These are phyloP conservation scores for Ganaspis brasiliensis DNA, from an alignment of 2,888 invertebrate species.

Conservation along the genomic window DNA sequence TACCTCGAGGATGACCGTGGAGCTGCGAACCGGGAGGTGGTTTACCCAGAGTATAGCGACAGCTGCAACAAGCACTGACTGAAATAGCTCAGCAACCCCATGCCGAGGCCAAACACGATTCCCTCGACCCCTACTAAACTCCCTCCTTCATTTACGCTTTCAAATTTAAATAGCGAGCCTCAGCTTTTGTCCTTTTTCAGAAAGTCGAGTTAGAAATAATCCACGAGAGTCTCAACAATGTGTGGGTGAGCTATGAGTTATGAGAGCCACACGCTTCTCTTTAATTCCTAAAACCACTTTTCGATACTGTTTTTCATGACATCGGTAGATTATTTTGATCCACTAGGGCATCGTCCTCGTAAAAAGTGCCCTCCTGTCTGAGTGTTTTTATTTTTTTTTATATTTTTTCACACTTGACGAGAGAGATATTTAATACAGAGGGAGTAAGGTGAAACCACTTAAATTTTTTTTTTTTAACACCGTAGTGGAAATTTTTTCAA, in stretches of 20 bases:
- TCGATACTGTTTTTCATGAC: slow-evolving; percentile 5
- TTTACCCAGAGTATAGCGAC: slow-evolving; percentile 59
- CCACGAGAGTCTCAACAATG: neutral
- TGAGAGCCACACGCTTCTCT: slow-evolving; percentile 14
- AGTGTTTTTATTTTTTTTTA: slow-evolving; percentile 21
- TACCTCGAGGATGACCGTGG: slow-evolving; percentile 58
- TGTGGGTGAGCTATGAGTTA: slow-evolving; percentile 12
- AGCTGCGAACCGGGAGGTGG: slow-evolving; percentile 61
- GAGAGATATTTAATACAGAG: slow-evolving; percentile 19
- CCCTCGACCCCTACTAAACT: slow-evolving; percentile 46
- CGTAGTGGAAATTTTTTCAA: neutral
- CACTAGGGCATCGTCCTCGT: slow-evolving; percentile 1
- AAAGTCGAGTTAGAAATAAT: slow-evolving; percentile 19
- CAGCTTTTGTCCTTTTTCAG: neutral
- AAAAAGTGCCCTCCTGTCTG: neutral
- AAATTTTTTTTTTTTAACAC: neutral
- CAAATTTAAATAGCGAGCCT: slow-evolving; percentile 20
- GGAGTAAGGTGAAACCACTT: slow-evolving; percentile 37
- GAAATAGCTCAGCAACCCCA: slow-evolving; percentile 64
- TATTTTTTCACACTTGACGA: slow-evolving; percentile 15
- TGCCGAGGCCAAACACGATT: slow-evolving; percentile 61
- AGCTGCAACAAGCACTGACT: slow-evolving; percentile 61
- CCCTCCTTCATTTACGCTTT: slow-evolving; percentile 38
- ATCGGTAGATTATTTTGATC: slow-evolving; percentile 23
- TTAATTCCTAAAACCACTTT: slow-evolving; percentile 12